Evolutionary conservation across 2,113 vertebrate genomes (phyloP).

Genomic region (Calidris pygmaea): DNA sequence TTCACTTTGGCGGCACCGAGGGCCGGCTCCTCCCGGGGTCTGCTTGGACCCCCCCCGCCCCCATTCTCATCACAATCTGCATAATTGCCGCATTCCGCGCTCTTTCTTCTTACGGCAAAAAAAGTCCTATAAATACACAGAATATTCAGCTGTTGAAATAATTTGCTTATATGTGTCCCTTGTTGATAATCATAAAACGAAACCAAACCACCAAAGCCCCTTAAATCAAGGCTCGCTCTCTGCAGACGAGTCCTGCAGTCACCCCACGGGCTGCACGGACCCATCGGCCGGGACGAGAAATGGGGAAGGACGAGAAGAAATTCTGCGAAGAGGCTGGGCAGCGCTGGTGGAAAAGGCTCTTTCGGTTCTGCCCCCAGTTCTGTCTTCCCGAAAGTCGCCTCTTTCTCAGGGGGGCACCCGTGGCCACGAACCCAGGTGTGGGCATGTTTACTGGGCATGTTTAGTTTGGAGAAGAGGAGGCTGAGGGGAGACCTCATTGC

Average conservation of each 20-base stretch:
- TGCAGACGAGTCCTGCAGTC: neutral
- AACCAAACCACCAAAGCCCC: neutral
- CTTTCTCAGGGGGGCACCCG: neutral
- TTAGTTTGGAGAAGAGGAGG: too few species aligned
- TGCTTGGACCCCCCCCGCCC: neutral
- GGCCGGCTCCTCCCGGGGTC: neutral
- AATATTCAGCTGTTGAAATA: neutral
- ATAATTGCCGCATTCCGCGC: neutral
- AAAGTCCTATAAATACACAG: neutral
- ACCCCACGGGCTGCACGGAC: neutral
- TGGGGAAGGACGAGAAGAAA: neutral
- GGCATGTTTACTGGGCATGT: too few species aligned
- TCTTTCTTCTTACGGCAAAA: neutral
- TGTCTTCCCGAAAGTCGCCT: neutral
- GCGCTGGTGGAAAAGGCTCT: fast-evolving
- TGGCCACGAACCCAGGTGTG: neutral
- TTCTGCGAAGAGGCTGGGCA: neutral
- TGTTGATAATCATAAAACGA: neutral
- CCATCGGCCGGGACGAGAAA: neutral
- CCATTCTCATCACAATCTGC: neutral
- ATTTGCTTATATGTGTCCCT: neutral
- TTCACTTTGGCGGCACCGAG: neutral
- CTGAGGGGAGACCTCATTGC: too few species aligned
- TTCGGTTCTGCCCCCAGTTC: neutral
- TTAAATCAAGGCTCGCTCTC: neutral